phyloP scores from a whole-genome alignment of 2,888 invertebrate species.

The Leptinotarsa tumamoca region DNA sequence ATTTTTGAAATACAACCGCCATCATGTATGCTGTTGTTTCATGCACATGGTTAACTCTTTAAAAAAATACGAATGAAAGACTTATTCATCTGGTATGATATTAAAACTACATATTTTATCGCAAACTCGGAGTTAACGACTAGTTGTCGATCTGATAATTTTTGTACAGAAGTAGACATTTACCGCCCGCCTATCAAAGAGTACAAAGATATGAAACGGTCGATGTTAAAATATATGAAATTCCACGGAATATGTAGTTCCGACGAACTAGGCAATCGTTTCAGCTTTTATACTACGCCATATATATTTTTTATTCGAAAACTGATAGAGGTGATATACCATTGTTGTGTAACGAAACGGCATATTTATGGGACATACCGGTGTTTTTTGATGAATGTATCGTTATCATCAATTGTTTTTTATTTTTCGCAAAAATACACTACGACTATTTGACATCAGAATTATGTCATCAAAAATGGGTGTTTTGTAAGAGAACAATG shows the following conservation, averaged over 20 bases:
- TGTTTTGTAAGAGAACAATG: not conserved
- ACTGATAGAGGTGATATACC: conserved; percentile 3
- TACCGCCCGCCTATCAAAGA: conserved; percentile 23
- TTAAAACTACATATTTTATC: too few species aligned
- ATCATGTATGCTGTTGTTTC: too few species aligned
- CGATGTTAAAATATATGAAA: conserved; percentile 38
- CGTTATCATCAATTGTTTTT: not conserved
- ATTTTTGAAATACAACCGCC: too few species aligned
- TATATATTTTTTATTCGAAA: conserved; percentile 9
- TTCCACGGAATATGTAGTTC: conserved; percentile 28
- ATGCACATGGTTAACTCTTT: too few species aligned
- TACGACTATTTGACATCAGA: not conserved
- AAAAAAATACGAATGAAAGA: too few species aligned
- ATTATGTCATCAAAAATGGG: not conserved
- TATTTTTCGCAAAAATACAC: not conserved
- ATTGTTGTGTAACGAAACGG: not conserved
- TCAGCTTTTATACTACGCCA: conserved; percentile 27
- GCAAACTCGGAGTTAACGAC: too few species aligned
- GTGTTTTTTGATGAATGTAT: not conserved
- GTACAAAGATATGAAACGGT: conserved; percentile 35
- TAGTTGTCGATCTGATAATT: too few species aligned
- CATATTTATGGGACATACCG: conserved; percentile 1
- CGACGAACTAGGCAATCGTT: conserved; percentile 26
- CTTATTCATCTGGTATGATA: too few species aligned
- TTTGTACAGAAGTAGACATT: not conserved